Conservation (phyloP, 1,140 invertebrate species). For the Oryctes rhinoceros region DNA sequence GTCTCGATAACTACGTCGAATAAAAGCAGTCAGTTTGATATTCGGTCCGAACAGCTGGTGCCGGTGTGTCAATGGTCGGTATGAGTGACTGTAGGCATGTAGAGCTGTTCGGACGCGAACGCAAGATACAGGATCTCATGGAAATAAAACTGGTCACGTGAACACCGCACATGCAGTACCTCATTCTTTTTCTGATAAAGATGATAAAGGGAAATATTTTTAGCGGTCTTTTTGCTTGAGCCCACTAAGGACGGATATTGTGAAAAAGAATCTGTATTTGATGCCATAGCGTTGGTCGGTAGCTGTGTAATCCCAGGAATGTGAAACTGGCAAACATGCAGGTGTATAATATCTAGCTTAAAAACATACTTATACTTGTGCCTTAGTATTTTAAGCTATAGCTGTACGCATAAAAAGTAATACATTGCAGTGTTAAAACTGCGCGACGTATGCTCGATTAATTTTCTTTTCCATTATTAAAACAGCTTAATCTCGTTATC, state of each 20-base stretch:
- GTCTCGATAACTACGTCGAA: slow-evolving; percentile 38
- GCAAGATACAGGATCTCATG: slow-evolving; percentile 44
- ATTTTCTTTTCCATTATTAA: no score
- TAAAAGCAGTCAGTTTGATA: not conserved
- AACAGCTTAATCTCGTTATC: no score
- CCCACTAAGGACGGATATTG: not conserved
- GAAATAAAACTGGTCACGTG: slow-evolving; percentile 46
- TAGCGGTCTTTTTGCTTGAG: not conserved
- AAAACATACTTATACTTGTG: no score
- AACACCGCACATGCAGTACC: not conserved
- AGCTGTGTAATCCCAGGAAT: no score
- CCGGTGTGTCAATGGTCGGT: not conserved
- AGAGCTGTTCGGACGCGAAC: slow-evolving; percentile 43
- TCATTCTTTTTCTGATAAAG: slow-evolving; percentile 31
- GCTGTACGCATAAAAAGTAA: no score
- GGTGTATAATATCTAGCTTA: no score
- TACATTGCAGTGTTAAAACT: no score
- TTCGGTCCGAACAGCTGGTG: not conserved
- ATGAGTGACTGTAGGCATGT: slow-evolving; percentile 42
- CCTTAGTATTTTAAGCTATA: no score
- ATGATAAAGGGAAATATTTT: slow-evolving; percentile 14
- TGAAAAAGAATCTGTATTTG: not conserved
- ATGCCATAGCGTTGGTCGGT: not conserved
- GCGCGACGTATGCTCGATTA: no score
- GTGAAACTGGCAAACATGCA: no score